Conservation (phyloP, 1,140 invertebrate genomes). For the Eufriesea mexicana region DNA sequence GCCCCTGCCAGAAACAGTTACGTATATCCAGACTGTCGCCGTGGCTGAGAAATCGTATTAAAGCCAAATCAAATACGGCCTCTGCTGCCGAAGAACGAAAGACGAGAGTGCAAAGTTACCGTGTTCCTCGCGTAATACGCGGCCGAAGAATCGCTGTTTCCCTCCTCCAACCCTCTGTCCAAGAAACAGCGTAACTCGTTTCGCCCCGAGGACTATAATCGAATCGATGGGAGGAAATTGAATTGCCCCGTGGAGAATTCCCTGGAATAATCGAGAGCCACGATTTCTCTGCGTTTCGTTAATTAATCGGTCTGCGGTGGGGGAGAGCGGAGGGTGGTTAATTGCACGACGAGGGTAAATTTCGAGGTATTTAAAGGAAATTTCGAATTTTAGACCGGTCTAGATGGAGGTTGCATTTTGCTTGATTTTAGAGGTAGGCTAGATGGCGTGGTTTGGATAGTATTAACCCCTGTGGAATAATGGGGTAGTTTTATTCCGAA, state of each 20-base stretch:
- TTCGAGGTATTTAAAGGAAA: neutral
- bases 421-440: too few species aligned
- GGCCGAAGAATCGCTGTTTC: conserved; percentile 2
- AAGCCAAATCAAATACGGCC: conserved; percentile 56
- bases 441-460: too few species aligned
- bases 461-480: too few species aligned
- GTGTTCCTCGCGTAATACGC: neutral
- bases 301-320: conserved; percentile 6
- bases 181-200: conserved; percentile 36
- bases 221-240: conserved; percentile 39
- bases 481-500: too few species aligned
- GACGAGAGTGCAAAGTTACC: conserved; percentile 37
- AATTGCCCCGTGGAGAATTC: conserved; percentile 35
- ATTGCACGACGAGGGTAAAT: neutral
- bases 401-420: neutral
- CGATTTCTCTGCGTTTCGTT: conserved; percentile 39
- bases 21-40: conserved; percentile 29
- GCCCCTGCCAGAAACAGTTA: conserved; percentile 41
- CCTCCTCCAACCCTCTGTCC: neutral
- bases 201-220: conserved; percentile 13
- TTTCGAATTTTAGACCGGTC: neutral
- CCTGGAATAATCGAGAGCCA: conserved; percentile 34
- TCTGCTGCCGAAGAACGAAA: conserved; percentile 22
- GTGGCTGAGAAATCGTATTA: conserved; percentile 55
- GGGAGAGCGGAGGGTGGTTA: neutral